Evolutionary conservation across 2,113 vertebrate species (phyloP), one percentile per base, ranked within the genome.

Genomic region (Semicossyphus pulcher): DNA sequence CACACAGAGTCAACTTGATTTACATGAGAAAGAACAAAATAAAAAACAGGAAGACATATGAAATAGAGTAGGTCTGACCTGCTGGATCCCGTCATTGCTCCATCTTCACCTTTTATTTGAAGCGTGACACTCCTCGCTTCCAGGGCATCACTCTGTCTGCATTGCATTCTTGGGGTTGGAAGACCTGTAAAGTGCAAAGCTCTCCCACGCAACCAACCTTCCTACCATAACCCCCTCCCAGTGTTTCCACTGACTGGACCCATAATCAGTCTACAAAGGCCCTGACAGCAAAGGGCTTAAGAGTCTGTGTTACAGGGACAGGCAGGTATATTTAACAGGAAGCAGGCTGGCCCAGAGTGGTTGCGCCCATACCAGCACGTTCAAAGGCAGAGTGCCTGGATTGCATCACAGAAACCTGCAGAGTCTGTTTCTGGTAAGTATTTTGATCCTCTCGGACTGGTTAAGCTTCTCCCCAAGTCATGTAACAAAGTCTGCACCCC

Each of bases 11-110:
- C 66, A 81, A 72, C 41, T 85, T 51, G 23, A 89, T 81, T 88
- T 82, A 85, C 76, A 88, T 87, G 74, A 86, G 78, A 89, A 84
- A 84, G 41, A 95, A 94, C 92, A 95, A 86, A 84, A 72, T 72
- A 52, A 95, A 95, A 94, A 95, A 89, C 94, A 94, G 93, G 90
- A 96, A 95, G 76, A 94, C 92, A 94, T 84, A 94, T 94, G 94
- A 94, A 95, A 95, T 96, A 96, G 95, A 98, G 93, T 93, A 96
- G 95, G 96, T 99, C 98, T 99, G 98, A 99, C 98, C 98, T 99
- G 97, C 95, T 94, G 95, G 94, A 94, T 95, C 95, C 93, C 93
- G 95, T 96, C 94, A 95, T 95, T 93, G 96, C 95, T 94, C 95
- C 91, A 95, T 94, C 94, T 94, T 98, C 96, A 96, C 96, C 85